Evolutionary conservation across 2,797 vertebrate species (phyloP), one percentile per base, ranked within the genome.

Genomic region (Hyperoplus lanceolatus): DNA sequence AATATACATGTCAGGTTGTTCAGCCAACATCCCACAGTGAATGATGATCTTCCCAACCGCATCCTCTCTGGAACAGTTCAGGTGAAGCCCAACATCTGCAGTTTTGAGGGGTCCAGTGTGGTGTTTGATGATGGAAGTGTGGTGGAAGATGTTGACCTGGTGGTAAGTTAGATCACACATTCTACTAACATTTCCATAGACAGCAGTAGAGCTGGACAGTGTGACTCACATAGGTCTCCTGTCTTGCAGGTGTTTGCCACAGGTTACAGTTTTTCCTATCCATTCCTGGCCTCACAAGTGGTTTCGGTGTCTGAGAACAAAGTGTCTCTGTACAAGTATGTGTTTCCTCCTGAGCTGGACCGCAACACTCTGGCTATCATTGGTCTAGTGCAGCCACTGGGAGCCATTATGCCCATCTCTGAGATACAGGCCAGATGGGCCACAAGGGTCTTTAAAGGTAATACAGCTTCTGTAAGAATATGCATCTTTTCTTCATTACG

Each of bases 341-440:
- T 96, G 58, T 97, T 95, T 82, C 95, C 96, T 14, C 92, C 94
- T 14, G 80, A 87, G 42, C 65, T 96, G 65, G 92, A 94, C 5
- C 93, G 36, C 46, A 77, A 92, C 6, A 96, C 96, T 0, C 77
- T 97, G 72, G 95, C 94, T 5, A 63, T 96, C 70, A 94, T 97
- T 72, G 96, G 95, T 38, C 85, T 96, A 0, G 82, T 96, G 41
- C 95, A 97, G 79, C 95, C 96, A 0, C 49, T 96, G 38, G 95
- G 95, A 42, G 93, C 96, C 77, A 89, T 95, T 36, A 96, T 95
- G 94, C 96, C 96, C 43, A 90, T 96, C 77, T 92, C 95, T 64
- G 96, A 97, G 88, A 94, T 96, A 70, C 96, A 96, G 82, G 92
- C 93, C 45, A 93, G 95, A 45, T 96, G 94, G 95, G 96, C 94